Base-by-base conservation (phyloP, 2,888 invertebrate species). In the Drosophila fungiperda region DNA sequence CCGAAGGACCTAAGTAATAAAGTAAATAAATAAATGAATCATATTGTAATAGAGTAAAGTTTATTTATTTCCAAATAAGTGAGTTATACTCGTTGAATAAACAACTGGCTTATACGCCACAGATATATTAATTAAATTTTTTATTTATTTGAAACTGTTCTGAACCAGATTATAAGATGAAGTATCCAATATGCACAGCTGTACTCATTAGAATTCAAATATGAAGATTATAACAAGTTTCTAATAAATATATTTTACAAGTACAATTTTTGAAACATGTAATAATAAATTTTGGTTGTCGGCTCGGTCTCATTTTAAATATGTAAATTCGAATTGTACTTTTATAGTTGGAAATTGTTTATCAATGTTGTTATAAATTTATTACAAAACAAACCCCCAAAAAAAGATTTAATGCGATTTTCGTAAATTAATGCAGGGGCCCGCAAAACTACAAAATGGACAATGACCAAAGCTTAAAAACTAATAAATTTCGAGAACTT, bases 311-410 rank as follows among this genome's bases (percentile, higher is more conserved):
- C 73, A 68, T 80, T 82, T 82, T 80, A 87, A 89, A 89, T 87
- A 87, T 90, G 88, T 61, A 88, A 90, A 88, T 88, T 82, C 58
- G 58, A 78, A 82, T 79, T 79, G 73, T 71, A 76, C 64, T 75
- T 73, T 71, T 82, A 73, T 81, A 73, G 76, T 61, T 63, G 52
- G 79, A 64, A 78, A 80, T 83, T 84, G 80, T 87, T 87, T 75
- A 73, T 67, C 77, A 84, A 85, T 73, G 77, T 85, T 84, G 82
- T 82, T 87, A 85, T 82, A 84, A 84, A 85, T 87, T 87, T 83
- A 85, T 84, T 83, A 83, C 73, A 78, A 76, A 82, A 68, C 69
- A 67, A 65, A 54, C 60, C 55, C 54, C 36, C 29, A 68, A 84
- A 76, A 84, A 76, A 80, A 67, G 66, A 68, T 78, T 68, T 82